phyloP scores from a whole-genome alignment of 2,113 vertebrate species.

The human region GRCh38 chr2:7581501-7582000 shows the following conservation, averaged over 20 bases:
- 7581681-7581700: neutral
- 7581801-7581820: too few species aligned
- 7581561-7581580: constrained; percentile 43
- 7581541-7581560: constrained; percentile 49
- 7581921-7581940: neutral
- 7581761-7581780: neutral
- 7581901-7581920: neutral
- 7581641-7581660: neutral
- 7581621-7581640: neutral
- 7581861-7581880: neutral
- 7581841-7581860: neutral
- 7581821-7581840: neutral
- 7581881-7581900: neutral
- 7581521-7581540: neutral
- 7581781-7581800: neutral
- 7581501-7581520: neutral
- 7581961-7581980: neutral
- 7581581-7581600: constrained; percentile 31
- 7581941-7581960: neutral
- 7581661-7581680: fast-evolving
- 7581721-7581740: neutral
- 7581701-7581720: neutral
- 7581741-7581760: neutral
- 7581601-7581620: constrained; percentile 18
- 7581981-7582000: neutral